These are phyloP conservation scores for Perca schrenkii DNA, from an alignment of 2,113 vertebrate genomes.

Conservation along the genomic window DNA sequence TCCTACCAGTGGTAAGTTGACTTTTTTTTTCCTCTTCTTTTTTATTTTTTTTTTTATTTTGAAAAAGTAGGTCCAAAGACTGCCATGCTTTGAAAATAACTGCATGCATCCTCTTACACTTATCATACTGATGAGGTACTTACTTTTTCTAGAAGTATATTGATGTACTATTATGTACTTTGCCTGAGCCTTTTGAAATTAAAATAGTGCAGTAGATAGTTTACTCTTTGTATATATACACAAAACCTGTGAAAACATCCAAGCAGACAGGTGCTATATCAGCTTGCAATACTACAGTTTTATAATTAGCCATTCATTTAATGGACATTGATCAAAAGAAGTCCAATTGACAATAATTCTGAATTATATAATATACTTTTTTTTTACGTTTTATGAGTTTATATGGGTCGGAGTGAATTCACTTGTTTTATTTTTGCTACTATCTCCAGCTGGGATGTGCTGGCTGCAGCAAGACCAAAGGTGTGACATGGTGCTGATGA, in stretches of 20 bases:
- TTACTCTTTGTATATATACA: neutral
- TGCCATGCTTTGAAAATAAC: neutral
- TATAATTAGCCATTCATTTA: neutral
- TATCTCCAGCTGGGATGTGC: constrained; percentile 91
- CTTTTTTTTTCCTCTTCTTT: neutral
- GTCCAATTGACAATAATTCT: too few species aligned
- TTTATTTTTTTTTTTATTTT: neutral
- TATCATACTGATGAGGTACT: neutral
- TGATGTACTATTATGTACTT: neutral
- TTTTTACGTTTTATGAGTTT: neutral
- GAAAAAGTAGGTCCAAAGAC: neutral
- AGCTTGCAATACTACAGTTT: neutral
- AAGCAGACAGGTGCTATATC: neutral
- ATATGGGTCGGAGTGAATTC: neutral
- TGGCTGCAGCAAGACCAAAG: constrained; percentile 94
- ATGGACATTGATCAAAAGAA: neutral
- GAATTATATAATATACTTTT: too few species aligned
- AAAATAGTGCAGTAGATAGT: neutral
- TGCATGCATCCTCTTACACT: neutral
- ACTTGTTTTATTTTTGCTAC: neutral
- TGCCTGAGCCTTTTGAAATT: neutral
- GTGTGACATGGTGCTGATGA: constrained; percentile 94
- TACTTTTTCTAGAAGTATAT: neutral
- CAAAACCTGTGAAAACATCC: neutral
- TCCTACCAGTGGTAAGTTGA: constrained; percentile 80